A percentile compares a stretch with the other conserved stretches of the same genome.
Evolutionary conservation across 1,140 invertebrate species (phyloP).

Genomic region (Cecropterus lyciades): DNA sequence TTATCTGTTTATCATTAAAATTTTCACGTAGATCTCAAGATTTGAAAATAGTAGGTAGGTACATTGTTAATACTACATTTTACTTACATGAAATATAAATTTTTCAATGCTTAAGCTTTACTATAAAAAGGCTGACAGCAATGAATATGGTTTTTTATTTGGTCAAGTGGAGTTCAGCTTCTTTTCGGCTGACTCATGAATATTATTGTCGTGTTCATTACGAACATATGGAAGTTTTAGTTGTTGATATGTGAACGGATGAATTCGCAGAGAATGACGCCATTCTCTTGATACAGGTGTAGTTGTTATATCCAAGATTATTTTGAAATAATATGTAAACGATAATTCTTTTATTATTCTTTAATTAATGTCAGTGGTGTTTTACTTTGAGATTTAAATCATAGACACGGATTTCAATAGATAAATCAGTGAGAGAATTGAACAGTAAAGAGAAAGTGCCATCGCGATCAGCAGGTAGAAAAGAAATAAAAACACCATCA

Average conservation of each 20-base stretch:
- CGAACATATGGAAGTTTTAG: conserved; percentile 64
- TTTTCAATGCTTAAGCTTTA: conserved; percentile 37
- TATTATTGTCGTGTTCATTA: conserved; percentile 75
- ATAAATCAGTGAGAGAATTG: no score
- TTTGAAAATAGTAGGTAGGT: no score
- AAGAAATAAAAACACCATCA: no score
- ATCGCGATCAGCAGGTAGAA: no score
- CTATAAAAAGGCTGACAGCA: conserved; percentile 59
- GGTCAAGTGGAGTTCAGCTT: conserved; percentile 70
- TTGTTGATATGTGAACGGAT: conserved; percentile 59
- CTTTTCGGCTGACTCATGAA: conserved; percentile 68
- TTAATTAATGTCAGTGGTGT: no score
- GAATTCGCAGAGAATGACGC: conserved; percentile 69
- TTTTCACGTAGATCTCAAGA: no score
- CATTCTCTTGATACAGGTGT: conserved; percentile 61
- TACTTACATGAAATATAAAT: conserved; percentile 41
- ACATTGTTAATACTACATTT: conserved; percentile 12
- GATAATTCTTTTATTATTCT: not conserved
- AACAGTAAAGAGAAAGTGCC: no score
- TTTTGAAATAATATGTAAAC: conserved; percentile 21
- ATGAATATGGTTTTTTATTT: conserved; percentile 78
- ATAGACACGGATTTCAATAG: no score
- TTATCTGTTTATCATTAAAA: no score
- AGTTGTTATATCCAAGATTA: conserved; percentile 14
- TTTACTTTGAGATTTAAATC: no score